A percentile compares a stretch with the other conserved stretches of the same genome.
Conservation (phyloP, 2,888 invertebrate genomes). For the Pristionchus maxplancki region DNA sequence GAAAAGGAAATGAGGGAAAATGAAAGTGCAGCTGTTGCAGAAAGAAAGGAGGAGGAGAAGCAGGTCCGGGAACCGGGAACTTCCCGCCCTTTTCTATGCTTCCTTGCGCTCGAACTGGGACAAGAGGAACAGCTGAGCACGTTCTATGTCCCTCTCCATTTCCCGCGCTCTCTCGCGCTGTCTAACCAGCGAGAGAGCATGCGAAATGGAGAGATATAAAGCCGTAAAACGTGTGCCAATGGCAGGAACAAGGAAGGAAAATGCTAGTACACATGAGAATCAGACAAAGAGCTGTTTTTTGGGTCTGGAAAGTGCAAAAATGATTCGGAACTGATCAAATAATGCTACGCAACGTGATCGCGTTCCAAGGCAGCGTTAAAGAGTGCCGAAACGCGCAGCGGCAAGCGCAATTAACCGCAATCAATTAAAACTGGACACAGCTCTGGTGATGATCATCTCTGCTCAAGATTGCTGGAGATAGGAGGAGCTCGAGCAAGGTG, state of each 20-base stretch:
- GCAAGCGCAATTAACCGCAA: too few species aligned
- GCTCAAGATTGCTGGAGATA: too few species aligned
- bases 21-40: conserved; percentile 31
- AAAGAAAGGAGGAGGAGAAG: neutral
- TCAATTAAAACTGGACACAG: too few species aligned
- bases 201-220: neutral
- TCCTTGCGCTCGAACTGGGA: conserved; percentile 17
- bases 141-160: neutral
- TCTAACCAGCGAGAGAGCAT: neutral
- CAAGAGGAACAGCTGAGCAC: neutral
- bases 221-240: neutral
- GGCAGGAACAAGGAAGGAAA: neutral
- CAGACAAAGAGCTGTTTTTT: neutral
- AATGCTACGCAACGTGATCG: neutral
- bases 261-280: neutral
- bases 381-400: too few species aligned
- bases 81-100: neutral
- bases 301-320: neutral
- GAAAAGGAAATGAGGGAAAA: neutral
- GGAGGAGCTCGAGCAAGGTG: too few species aligned
- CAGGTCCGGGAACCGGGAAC: neutral
- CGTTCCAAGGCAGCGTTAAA: neutral
- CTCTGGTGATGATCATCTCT: neutral
- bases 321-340: neutral
- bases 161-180: neutral